Evolutionary conservation across 2,888 invertebrate genomes (phyloP).

Genomic region (Zaprionus bogoriensis): DNA sequence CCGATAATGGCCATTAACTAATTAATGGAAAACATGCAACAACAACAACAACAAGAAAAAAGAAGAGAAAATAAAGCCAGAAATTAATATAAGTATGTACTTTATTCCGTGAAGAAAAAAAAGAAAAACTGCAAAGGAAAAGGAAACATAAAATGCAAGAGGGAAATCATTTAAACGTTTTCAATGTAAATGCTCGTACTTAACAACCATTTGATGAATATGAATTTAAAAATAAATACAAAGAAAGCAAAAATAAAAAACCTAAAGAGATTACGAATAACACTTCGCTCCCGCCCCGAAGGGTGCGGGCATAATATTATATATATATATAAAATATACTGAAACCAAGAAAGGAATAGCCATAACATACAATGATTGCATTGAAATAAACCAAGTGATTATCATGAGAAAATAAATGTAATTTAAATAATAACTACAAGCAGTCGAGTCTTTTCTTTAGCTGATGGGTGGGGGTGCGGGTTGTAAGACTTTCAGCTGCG

Average conservation of each 20-base stretch:
- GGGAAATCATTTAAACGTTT: constrained; percentile 46
- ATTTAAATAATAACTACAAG: constrained; percentile 71
- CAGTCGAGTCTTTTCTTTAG: not conserved
- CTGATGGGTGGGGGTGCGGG: not conserved
- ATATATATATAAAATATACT: not conserved
- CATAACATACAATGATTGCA: constrained; percentile 47
- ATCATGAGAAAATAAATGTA: constrained; percentile 77
- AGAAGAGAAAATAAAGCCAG: constrained; percentile 41
- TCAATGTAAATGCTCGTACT: constrained; percentile 69
- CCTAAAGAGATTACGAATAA: constrained; percentile 27
- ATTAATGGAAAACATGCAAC: constrained; percentile 46
- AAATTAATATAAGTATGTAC: constrained; percentile 46
- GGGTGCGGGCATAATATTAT: constrained; percentile 5
- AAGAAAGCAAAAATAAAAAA: not conserved
- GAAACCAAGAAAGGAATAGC: constrained; percentile 40
- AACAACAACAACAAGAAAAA: too few relatives aligned
- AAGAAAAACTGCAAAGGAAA: constrained; percentile 7
- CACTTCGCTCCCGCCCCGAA: constrained; percentile 35
- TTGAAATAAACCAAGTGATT: constrained; percentile 66
- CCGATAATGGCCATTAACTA: constrained; percentile 58
- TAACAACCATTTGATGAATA: constrained; percentile 64
- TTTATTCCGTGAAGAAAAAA: constrained; percentile 34
- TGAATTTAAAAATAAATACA: constrained; percentile 58
- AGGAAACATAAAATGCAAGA: constrained; percentile 1
- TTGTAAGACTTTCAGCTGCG: too few relatives aligned